Base-by-base conservation (phyloP, 2,113 vertebrate genomes). In the Ceyx cyanopectus region DNA sequence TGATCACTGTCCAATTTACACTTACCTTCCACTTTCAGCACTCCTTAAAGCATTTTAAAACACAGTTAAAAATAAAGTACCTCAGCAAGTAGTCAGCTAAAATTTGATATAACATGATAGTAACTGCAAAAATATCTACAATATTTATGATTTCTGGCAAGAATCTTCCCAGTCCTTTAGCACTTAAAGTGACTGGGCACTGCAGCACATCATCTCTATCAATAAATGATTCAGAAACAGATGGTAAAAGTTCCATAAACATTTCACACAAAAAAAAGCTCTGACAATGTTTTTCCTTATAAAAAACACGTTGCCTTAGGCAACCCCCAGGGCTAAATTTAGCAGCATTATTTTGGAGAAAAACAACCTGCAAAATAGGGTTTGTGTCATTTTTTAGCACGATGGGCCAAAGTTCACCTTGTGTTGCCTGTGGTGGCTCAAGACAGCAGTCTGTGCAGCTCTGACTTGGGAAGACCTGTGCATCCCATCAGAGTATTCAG, bases 201-300 rank as follows among this genome's bases (percentile, higher is more conserved):
- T 65, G 81, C 83, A 69, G 19, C 70, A 7, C 41, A 77, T 51
- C 43, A 80, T 68, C 83, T 69, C 14, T 83, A 90, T 77, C 82
- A 90, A 88, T 93, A 92, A 93, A 69, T 74, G 56, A 77, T 88
- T 93, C 86, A 74, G 82, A 88, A 92, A 85, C 94, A 96, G 92
- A 93, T 94, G 94, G 92, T 66, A 0, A 66, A 90, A 92, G 46
- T 92, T 94, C 80, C 80, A 93, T 77, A 96, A 94, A 92, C 65
- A 78, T 81, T 88, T 92, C 21, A 56, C 24, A 50, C 68, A 93
- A 94, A 85, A 87, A 94, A 77, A 83, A 66, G 14, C 10, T 13
- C 77, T 60, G 89, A 68, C 91, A 88, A 56, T 74, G 37, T 56
- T 88, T 80, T 72, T n/a, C 62, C 58, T 68, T 87, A 72, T 48